Percentiles rank a stretch among this genome's conserved stretches.
phyloP scores from a whole-genome alignment of 2,888 invertebrate genomes.

The Hirudinaria manillensis region DNA sequence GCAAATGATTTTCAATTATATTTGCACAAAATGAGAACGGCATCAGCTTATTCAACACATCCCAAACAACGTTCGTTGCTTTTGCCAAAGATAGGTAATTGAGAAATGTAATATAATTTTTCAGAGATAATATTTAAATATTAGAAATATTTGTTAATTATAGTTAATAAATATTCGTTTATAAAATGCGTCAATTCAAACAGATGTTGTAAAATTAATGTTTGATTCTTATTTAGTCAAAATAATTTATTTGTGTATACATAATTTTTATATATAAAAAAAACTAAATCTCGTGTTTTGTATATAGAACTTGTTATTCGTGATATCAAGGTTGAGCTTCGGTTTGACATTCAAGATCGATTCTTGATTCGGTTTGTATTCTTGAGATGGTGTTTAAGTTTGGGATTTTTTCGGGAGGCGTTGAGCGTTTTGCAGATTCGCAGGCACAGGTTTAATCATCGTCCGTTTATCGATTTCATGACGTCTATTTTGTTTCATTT shows the following conservation, averaged over 20 bases:
- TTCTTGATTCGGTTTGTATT: not conserved
- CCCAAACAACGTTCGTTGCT: no score
- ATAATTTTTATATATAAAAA: no score
- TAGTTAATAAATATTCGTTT: not conserved
- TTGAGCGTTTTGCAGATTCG: not conserved
- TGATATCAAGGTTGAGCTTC: not conserved
- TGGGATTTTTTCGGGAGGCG: slow-evolving; percentile 21
- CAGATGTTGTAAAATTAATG: not conserved
- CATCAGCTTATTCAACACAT: no score
- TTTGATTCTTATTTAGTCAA: not conserved
- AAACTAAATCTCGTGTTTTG: no score
- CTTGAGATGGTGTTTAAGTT: slow-evolving; percentile 19
- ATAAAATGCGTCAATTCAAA: not conserved
- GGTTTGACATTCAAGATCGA: slow-evolving; percentile 9
- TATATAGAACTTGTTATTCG: no score
- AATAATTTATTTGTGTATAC: no score
- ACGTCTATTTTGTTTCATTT: not conserved
- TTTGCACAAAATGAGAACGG: no score
- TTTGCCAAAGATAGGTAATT: no score
- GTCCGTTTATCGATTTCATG: not conserved
- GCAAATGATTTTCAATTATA: no score
- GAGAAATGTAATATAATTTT: no score
- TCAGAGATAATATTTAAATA: no score
- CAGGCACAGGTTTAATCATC: not conserved
- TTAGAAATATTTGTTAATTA: not conserved